Evolutionary conservation across 2,113 vertebrate species (phyloP).

Genomic region (Dipodomys ordii): DNA sequence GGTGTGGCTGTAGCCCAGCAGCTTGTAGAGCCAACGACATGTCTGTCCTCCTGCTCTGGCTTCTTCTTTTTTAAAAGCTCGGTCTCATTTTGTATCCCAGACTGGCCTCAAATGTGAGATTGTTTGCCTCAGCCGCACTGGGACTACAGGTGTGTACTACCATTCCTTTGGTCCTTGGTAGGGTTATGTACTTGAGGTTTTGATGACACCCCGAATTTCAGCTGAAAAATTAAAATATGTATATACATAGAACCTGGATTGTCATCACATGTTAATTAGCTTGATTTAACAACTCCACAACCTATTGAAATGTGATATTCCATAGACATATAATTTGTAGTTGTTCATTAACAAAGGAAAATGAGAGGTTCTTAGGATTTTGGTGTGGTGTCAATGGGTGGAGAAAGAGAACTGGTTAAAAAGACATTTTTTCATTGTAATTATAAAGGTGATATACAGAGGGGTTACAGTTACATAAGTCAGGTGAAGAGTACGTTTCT

Average conservation of each 20-base stretch:
- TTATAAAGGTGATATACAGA: too few species aligned
- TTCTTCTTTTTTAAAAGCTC: too few species aligned
- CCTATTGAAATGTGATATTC: not conserved
- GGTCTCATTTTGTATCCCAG: too few species aligned
- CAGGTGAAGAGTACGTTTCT: too few species aligned
- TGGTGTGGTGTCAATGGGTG: not conserved
- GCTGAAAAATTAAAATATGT: conserved; percentile 2
- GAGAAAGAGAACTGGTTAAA: not conserved
- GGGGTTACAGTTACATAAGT: too few species aligned
- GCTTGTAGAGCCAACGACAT: not conserved
- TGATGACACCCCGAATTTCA: not conserved
- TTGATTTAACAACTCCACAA: not conserved
- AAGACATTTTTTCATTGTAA: too few species aligned
- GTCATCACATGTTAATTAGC: not conserved
- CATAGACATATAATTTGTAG: not conserved
- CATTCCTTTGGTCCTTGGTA: not conserved
- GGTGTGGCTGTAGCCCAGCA: too few species aligned
- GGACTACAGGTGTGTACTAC: too few species aligned
- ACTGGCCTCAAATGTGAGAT: too few species aligned
- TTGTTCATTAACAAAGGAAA: not conserved
- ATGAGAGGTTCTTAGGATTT: not conserved
- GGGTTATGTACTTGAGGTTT: not conserved
- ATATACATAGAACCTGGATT: not conserved
- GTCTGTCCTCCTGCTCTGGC: not conserved
- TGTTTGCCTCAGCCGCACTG: too few species aligned